Percentiles rank a stretch among this genome's conserved stretches.
phyloP scores from a whole-genome alignment of 2,797 vertebrate genomes.

The Synaphobranchus kaupii region DNA sequence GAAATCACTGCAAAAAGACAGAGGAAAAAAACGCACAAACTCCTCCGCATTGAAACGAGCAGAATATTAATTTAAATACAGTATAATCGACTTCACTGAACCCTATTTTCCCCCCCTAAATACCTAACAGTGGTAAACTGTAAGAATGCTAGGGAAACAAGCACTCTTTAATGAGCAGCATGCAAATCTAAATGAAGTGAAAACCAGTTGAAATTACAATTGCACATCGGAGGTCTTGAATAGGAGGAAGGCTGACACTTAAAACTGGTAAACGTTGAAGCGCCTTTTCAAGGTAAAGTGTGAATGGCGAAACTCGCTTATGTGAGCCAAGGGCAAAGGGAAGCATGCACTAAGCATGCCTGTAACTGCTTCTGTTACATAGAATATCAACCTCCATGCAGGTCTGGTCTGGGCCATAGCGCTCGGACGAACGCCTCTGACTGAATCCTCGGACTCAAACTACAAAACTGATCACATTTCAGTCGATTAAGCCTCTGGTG shows the following conservation, averaged over 20 bases:
- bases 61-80: constrained; percentile 26
- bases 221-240: constrained; percentile 16
- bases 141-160: neutral
- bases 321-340: neutral
- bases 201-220: constrained; percentile 13
- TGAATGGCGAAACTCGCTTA: neutral
- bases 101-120: neutral
- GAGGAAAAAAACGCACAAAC: neutral
- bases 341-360: neutral
- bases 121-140: neutral
- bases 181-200: constrained; percentile 21
- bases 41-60: neutral
- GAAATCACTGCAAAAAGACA: neutral
- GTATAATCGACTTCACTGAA: constrained; percentile 3
- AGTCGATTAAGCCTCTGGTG: neutral
- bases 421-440: neutral
- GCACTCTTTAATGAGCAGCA: neutral
- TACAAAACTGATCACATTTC: neutral
- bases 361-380: neutral
- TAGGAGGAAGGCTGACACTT: neutral
- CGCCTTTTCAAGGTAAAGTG: neutral
- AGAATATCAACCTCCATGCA: neutral
- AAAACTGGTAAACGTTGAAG: neutral
- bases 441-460: neutral
- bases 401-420: neutral